Evolutionary conservation across 2,113 vertebrate genomes (phyloP).

Genomic region (Lichenostomus cassidix): DNA sequence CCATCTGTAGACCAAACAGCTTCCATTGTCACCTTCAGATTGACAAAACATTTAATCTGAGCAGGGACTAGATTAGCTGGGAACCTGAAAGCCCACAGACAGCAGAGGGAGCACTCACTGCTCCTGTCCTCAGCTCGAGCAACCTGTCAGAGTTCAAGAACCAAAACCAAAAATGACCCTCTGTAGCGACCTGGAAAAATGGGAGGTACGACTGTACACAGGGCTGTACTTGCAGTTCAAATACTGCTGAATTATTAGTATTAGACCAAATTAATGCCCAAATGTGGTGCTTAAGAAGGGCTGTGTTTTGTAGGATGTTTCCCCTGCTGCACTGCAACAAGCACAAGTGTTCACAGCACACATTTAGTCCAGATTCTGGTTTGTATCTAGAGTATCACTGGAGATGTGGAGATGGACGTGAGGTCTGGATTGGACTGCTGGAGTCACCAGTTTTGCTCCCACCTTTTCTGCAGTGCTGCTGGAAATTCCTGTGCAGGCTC

Average conservation of each 20-base stretch:
- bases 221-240: neutral
- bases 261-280: neutral
- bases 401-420: neutral
- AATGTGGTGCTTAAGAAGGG: neutral
- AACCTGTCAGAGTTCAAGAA: neutral
- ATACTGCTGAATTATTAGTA: neutral
- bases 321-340: neutral
- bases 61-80: neutral
- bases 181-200: neutral
- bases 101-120: constrained; percentile 40
- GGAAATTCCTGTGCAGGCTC: neutral
- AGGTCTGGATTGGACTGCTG: neutral
- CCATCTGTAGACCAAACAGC: neutral
- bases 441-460: neutral
- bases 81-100: neutral
- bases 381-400: neutral
- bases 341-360: fast-evolving
- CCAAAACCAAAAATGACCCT: neutral
- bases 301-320: neutral
- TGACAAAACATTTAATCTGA: neutral
- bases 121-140: neutral
- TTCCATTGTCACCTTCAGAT: neutral
- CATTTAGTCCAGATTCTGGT: neutral
- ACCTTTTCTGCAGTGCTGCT: neutral
- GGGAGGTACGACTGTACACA: neutral